phyloP scores from a whole-genome alignment of 2,888 invertebrate species.

The Ellobium chinense region DNA sequence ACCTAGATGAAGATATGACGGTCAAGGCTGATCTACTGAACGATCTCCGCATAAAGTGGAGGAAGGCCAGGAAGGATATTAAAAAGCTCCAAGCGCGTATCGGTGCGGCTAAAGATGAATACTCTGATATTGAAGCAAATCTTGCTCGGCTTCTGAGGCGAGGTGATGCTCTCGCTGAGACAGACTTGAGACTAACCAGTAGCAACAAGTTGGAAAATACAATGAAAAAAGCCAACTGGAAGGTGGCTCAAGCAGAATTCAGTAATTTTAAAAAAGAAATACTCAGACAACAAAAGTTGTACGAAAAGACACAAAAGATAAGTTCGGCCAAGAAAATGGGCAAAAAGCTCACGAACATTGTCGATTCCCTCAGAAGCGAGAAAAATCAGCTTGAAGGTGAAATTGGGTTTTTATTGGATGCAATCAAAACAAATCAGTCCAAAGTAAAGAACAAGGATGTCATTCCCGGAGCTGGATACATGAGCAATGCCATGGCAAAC shows the following conservation, averaged over 20 bases:
- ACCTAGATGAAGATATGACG: neutral
- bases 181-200: neutral
- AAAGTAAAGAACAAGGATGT: neutral
- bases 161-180: neutral
- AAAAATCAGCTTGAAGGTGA: neutral
- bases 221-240: neutral
- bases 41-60: neutral
- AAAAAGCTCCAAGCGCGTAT: neutral
- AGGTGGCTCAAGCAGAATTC: neutral
- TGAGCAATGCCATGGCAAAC: no score
- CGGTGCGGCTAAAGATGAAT: neutral
- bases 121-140: neutral
- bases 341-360: neutral
- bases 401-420: neutral
- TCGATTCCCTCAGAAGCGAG: neutral
- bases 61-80: neutral
- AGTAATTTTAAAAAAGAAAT: neutral
- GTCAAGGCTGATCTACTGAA: slow-evolving; percentile 1
- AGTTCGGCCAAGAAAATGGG: no score
- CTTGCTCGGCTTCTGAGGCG: neutral
- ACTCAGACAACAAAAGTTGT: neutral
- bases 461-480: no score
- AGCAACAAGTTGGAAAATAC: neutral
- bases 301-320: neutral
- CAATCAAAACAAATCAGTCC: neutral